phyloP scores from a whole-genome alignment of 2,888 invertebrate species.

The Apamea monoglypha region DNA sequence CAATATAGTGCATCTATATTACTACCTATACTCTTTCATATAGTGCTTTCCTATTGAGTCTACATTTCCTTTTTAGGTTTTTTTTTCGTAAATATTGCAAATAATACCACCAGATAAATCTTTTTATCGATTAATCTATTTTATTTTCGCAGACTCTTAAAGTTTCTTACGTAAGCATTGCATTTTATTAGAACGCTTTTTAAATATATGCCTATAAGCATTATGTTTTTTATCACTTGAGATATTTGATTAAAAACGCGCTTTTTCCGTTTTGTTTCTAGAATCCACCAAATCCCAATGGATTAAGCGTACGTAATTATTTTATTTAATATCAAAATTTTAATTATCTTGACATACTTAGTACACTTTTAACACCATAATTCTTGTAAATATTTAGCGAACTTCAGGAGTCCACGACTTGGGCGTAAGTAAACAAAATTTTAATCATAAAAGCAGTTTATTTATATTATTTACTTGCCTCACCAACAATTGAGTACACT shows the following conservation, averaged over 20 bases:
- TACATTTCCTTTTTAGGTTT: not conserved
- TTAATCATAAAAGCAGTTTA: not conserved
- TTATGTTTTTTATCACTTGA: not conserved
- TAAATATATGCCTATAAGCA: not conserved
- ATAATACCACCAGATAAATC: slow-evolving; percentile 8
- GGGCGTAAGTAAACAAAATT: slow-evolving; percentile 44
- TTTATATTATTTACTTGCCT: no score
- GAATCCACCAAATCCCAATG: slow-evolving; percentile 24
- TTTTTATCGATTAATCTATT: not conserved
- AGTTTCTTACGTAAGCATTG: slow-evolving; percentile 68
- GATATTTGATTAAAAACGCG: no score
- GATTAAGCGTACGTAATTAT: slow-evolving; percentile 28
- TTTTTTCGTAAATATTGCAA: not conserved
- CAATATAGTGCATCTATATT: no score
- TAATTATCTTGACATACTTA: not conserved
- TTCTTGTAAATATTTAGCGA: slow-evolving; percentile 30
- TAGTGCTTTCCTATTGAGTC: not conserved
- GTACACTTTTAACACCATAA: not conserved
- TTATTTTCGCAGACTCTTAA: slow-evolving; percentile 63
- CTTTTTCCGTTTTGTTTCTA: slow-evolving; percentile 13
- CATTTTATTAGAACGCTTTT: not conserved
- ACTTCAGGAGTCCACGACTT: slow-evolving; percentile 41
- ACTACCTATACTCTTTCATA: no score
- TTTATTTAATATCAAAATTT: not conserved
- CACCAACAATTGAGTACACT: no score